Base-by-base conservation (phyloP, 2,888 invertebrate species). In the Abrostola triplasia region DNA sequence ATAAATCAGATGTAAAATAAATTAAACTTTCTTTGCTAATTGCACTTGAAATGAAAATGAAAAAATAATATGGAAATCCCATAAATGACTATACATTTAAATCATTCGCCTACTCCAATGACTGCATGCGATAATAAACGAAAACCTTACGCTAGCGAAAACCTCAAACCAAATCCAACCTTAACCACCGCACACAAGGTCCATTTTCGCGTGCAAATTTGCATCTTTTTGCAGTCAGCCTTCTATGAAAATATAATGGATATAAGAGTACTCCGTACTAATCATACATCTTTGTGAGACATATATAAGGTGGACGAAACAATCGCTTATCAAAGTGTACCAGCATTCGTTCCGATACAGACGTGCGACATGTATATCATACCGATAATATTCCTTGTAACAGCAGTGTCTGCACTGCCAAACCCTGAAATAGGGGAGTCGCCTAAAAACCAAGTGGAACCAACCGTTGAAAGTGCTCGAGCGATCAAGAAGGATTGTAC, bases 161-260 rank as follows among this genome's bases (percentile, higher is more conserved):
- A 42, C n/a, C 8, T 0, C 68, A 71, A 61, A 47, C 63, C 36
- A 89, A 84, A 84, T 67, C 52, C 51, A 57, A 73, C 83, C 73
- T 64, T 87, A 76, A 10, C 0, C 0, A 9, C 1, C n/a, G 5
- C 4, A 0, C 0, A 6, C 71, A 85, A 76, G 54, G 70, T 52
- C 12, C 24, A 83, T 38, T 81, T 76, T 82, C 59, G 69, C 47
- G 53, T 73, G 64, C 13, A 5, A 44, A 24, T 58, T 42, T 6
- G 8, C 48, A 63, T 74, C 89, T 90, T 90, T 91, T 90, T 89
- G 91, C 89, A 88, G 86, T 85, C 93, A 94, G 87, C 88, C 88
- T 93, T 89, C 89, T 94, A 94, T 93, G 93, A 94, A 94, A 94
- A 93, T 88, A 90, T 94, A 92, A 93, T 94, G 87, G 90, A 85